phyloP scores from a whole-genome alignment of 2,797 vertebrate species.

The Falco columbarius region DNA sequence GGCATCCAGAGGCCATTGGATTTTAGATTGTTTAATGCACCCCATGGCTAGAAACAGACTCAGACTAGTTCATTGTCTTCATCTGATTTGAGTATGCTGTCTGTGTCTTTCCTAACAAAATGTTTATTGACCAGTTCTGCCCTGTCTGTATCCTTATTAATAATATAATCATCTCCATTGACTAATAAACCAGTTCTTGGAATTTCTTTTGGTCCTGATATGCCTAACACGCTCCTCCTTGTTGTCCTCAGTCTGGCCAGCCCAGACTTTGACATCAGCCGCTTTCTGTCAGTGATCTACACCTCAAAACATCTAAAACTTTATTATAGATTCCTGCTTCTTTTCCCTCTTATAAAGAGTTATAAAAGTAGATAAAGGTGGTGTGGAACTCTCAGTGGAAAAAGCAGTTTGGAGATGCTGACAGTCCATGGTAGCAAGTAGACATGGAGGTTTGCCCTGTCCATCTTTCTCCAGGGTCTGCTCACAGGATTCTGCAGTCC shows the following conservation, averaged over 20 bases:
- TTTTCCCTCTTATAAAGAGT: not conserved
- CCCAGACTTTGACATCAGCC: not conserved
- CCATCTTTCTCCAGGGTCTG: not conserved
- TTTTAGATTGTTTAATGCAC: not conserved
- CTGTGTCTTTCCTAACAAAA: not conserved
- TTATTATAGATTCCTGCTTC: not conserved
- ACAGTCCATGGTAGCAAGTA: not conserved
- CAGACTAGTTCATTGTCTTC: not conserved
- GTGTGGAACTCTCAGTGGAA: not conserved
- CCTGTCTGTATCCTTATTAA: not conserved
- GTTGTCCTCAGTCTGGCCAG: not conserved
- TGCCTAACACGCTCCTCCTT: not conserved
- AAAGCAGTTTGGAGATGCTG: not conserved
- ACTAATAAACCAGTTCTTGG: not conserved
- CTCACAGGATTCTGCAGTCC: not conserved
- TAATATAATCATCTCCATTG: not conserved
- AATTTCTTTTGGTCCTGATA: not conserved
- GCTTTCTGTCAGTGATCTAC: not conserved
- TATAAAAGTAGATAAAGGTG: not conserved
- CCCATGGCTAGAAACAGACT: not conserved
- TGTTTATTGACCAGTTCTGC: slow-evolving; percentile 7
- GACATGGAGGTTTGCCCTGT: not conserved
- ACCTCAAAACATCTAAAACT: not conserved
- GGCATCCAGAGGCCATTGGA: not conserved
- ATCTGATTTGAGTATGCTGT: not conserved